Conservation (phyloP, 2,113 vertebrate genomes). For the Stercorarius parasiticus region DNA sequence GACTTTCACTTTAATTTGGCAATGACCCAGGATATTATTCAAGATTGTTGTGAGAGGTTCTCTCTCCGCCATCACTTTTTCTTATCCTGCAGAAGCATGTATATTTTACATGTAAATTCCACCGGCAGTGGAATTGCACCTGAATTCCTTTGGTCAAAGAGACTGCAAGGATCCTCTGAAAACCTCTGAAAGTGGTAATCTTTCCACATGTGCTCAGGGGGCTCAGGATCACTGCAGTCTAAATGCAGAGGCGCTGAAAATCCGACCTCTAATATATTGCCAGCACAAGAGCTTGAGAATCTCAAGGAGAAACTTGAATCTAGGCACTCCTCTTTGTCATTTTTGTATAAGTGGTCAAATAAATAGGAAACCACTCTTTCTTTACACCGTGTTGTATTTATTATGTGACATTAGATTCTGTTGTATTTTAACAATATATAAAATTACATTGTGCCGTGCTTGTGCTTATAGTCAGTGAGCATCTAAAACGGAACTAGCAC, state of each 20-base stretch:
- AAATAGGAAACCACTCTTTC: background rate
- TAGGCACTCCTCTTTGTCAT: background rate
- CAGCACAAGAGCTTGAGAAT: background rate
- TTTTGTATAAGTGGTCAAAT: background rate
- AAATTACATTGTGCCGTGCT: background rate
- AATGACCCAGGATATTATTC: background rate
- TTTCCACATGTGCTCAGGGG: background rate
- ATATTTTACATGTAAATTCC: background rate
- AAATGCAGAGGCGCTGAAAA: background rate
- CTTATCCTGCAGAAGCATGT: background rate
- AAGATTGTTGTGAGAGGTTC: background rate
- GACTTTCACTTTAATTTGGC: background rate
- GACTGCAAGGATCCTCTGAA: background rate
- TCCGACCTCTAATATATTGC: background rate
- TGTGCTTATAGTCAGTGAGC: background rate
- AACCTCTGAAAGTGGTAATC: background rate
- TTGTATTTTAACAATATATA: background rate
- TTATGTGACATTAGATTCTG: background rate
- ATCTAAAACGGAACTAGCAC: background rate
- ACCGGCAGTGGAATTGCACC: background rate
- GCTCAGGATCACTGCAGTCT: background rate
- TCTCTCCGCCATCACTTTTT: background rate
- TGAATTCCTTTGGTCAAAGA: background rate
- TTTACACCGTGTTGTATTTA: background rate
- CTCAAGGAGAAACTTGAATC: background rate